Conservation (phyloP, 2,888 invertebrate genomes). For the Coenonympha arcania region DNA sequence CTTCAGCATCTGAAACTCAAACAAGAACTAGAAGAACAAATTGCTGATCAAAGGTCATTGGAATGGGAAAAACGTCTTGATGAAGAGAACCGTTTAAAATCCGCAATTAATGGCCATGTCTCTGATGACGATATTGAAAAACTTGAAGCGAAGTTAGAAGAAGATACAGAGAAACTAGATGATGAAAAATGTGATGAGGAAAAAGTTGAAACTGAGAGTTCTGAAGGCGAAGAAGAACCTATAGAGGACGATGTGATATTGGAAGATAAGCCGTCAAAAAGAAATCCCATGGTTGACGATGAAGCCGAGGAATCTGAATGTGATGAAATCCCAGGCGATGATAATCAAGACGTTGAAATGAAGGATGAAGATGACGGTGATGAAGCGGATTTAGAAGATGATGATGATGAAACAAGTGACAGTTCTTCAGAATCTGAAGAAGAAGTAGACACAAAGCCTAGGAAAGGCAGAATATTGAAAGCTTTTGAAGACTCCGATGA, state of each 20-base stretch:
- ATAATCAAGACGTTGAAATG: conserved; percentile 26
- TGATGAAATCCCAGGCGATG: conserved; percentile 33
- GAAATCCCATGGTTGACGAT: conserved; percentile 59
- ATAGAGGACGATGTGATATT: conserved; percentile 42
- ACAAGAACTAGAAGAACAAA: conserved; percentile 80
- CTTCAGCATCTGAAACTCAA: conserved; percentile 80
- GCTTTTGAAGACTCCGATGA: conserved; percentile 70
- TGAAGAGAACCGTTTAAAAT: conserved; percentile 57
- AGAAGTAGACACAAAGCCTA: conserved; percentile 42
- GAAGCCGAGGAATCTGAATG: conserved; percentile 70
- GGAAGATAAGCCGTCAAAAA: conserved; percentile 49
- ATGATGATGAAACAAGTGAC: conserved; percentile 42
- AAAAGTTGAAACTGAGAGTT: conserved; percentile 42
- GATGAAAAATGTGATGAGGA: conserved; percentile 32
- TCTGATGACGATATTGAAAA: conserved; percentile 62
- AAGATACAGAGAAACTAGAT: conserved; percentile 27
- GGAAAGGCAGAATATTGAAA: conserved; percentile 62
- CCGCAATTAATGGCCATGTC: conserved; percentile 53
- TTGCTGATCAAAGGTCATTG: conserved; percentile 79
- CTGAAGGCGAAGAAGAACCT: conserved; percentile 70
- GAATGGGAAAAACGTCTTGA: conserved; percentile 80
- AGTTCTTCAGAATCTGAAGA: conserved; percentile 49
- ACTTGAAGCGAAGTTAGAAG: conserved; percentile 52
- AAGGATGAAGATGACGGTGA: conserved; percentile 35
- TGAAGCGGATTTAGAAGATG: conserved; percentile 39